These are phyloP conservation scores for Metopolophium dirhodum DNA, from an alignment of 1,140 invertebrate species.

Conservation along the genomic window DNA sequence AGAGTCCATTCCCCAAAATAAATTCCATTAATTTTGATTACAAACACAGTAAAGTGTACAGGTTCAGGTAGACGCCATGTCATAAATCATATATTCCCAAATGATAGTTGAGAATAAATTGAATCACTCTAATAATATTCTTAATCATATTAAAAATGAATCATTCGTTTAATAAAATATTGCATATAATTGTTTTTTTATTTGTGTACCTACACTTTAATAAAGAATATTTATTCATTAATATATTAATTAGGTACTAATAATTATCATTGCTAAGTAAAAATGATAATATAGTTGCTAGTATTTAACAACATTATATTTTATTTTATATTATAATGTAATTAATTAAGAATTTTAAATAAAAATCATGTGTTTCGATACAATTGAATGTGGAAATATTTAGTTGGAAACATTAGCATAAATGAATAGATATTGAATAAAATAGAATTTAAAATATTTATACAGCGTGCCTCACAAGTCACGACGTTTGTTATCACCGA, in stretches of 20 bases:
- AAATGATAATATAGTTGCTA: not conserved
- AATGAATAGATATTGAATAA: not conserved
- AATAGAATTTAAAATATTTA: no score
- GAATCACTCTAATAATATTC: conserved; percentile 5
- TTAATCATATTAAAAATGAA: conserved; percentile 22
- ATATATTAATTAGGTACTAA: not conserved
- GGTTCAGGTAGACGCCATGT: conserved; percentile 34
- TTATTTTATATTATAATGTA: not conserved
- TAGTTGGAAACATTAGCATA: not conserved
- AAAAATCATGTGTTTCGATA: not conserved
- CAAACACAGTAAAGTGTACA: conserved; percentile 14
- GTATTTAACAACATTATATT: not conserved
- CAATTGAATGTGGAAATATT: not conserved
- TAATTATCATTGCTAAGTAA: not conserved
- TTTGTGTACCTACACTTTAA: not conserved
- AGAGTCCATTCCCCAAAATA: conserved; percentile 43
- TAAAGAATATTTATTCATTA: not conserved
- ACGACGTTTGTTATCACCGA: no score
- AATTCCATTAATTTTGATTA: conserved; percentile 57
- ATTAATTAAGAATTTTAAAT: not conserved
- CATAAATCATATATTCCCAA: conserved; percentile 51
- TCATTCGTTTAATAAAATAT: not conserved
- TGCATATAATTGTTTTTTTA: not conserved
- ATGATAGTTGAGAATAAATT: conserved; percentile 29
- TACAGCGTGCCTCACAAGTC: no score